Conservation (phyloP, 1,140 invertebrate genomes). For the Camponotus floridanus region DNA sequence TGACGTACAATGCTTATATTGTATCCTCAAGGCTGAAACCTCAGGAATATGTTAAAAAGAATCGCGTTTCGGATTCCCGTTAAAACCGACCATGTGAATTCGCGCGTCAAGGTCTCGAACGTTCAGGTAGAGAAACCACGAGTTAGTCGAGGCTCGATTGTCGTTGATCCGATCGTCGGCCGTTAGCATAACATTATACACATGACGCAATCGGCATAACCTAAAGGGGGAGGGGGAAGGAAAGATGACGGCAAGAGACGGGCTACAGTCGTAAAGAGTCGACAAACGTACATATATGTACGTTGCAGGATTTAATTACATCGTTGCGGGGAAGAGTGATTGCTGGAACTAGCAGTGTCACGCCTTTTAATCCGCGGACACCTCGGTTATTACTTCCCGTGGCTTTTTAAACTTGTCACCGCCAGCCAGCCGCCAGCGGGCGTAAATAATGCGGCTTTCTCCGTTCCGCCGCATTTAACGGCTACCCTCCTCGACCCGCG, state of each 20-base stretch:
- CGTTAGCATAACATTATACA: constrained; percentile 48
- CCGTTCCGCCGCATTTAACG: constrained; percentile 71
- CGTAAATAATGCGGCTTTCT: constrained; percentile 70
- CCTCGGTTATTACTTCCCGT: constrained; percentile 65
- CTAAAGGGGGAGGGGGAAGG: neutral
- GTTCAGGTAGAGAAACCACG: neutral
- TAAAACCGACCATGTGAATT: constrained; percentile 41
- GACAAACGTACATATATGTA: constrained; percentile 58
- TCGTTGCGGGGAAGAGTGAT: constrained; percentile 67
- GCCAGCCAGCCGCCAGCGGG: constrained; percentile 46
- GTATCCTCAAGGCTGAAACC: constrained; percentile 20
- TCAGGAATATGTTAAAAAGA: neutral
- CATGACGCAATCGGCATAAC: constrained; percentile 22
- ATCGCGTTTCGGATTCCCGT: constrained; percentile 36
- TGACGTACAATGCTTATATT: neutral
- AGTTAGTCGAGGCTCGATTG: constrained; percentile 8
- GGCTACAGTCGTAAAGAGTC: constrained; percentile 35
- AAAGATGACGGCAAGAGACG: too few relatives aligned
- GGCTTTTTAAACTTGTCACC: constrained; percentile 73
- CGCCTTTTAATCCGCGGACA: constrained; percentile 75
- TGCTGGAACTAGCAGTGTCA: constrained; percentile 73
- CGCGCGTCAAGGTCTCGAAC: constrained; percentile 34
- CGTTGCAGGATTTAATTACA: constrained; percentile 69
- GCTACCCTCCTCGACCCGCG: constrained; percentile 30
- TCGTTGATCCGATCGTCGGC: constrained; percentile 24